A percentile compares a stretch with the other conserved stretches of the same genome.
Conservation (phyloP, 2,888 invertebrate genomes). For the Lasioglossum pauxillum region DNA sequence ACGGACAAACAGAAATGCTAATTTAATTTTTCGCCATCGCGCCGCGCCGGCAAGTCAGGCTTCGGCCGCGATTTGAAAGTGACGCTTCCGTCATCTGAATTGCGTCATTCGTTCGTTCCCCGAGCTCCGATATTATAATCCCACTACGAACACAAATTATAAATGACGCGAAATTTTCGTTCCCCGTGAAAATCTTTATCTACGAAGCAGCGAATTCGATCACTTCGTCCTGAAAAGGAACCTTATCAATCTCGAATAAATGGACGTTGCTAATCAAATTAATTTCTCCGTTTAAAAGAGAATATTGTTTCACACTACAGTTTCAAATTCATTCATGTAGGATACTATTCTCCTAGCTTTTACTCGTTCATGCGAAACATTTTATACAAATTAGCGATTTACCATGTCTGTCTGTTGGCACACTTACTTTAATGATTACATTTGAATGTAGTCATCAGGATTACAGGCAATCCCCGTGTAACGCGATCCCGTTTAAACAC, state of each 20-base stretch:
- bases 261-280: neutral
- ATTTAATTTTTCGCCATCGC: constrained; percentile 37
- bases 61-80: constrained; percentile 20
- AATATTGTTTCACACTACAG: neutral
- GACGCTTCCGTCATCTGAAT: neutral
- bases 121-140: neutral
- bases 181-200: neutral
- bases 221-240: neutral
- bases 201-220: neutral
- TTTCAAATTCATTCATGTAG: neutral
- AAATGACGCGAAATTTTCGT: neutral
- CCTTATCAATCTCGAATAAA: neutral
- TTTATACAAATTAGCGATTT: neutral
- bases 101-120: neutral
- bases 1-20: constrained; percentile 20
- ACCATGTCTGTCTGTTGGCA: neutral
- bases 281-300: neutral
- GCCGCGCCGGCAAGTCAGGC: neutral
- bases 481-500: neutral
- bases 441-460: neutral
- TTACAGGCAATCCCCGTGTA: neutral
- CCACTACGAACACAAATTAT: neutral
- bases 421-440: neutral
- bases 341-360: neutral
- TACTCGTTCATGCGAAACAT: neutral